Conservation (phyloP, 2,113 vertebrate genomes). For the Silurus asotus region DNA sequence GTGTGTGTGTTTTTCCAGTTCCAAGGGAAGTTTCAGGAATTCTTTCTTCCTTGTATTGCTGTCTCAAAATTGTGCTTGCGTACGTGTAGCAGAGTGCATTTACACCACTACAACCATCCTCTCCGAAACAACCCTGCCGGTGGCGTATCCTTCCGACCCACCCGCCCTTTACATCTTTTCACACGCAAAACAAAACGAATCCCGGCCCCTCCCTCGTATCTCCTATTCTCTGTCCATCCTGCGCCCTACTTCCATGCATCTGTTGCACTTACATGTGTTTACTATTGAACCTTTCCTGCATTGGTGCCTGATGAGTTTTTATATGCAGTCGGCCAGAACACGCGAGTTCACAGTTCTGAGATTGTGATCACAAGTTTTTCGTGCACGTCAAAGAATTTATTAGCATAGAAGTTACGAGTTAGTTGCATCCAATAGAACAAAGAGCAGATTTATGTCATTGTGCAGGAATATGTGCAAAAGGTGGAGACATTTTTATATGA, state of each 20-base stretch:
- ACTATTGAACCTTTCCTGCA: constrained; percentile 16
- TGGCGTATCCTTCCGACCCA: constrained; percentile 23
- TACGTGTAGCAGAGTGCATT: not conserved
- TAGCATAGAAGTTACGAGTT: not conserved
- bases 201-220: not conserved
- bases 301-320: constrained; percentile 5
- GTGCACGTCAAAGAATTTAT: not conserved
- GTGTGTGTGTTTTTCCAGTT: not conserved
- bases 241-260: not conserved
- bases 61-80: constrained; percentile 32
- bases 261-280: constrained; percentile 12
- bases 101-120: constrained; percentile 17
- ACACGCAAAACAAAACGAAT: not conserved
- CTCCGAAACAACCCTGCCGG: not conserved
- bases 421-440: not conserved
- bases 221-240: not conserved
- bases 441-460: not conserved
- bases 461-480: not conserved
- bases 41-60: not conserved
- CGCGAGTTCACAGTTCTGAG: not conserved
- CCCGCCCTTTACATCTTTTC: constrained; percentile 7
- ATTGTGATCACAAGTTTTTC: not conserved
- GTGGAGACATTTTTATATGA: not conserved
- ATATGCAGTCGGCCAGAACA: not conserved
- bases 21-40: constrained; percentile 6